Conservation (phyloP, 2,888 invertebrate species). For the Agrotis segetum region DNA sequence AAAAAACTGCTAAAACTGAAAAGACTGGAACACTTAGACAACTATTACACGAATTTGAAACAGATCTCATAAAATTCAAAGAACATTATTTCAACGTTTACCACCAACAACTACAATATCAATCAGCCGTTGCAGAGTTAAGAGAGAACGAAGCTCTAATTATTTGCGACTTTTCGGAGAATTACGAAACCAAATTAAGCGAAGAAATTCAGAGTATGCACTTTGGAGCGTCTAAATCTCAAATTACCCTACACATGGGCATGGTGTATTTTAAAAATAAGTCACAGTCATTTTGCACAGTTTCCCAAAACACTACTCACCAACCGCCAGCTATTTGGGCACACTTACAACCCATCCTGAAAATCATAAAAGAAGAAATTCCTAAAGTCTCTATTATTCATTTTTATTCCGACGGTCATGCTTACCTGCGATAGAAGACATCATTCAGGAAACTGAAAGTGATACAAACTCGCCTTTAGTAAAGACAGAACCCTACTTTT, state of each 20-base stretch:
- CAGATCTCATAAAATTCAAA: not conserved
- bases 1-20: constrained; percentile 2
- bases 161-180: constrained; percentile 19
- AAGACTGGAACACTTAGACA: constrained; percentile 1
- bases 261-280: no score
- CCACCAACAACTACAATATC: constrained; percentile 1
- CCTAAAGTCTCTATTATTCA: constrained; percentile 20
- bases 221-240: constrained; percentile 35
- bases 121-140: constrained; percentile 1
- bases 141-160: constrained; percentile 3
- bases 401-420: constrained; percentile 38
- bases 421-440: constrained; percentile 18
- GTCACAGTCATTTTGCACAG: constrained; percentile 31
- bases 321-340: constrained; percentile 44
- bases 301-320: constrained; percentile 31
- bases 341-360: constrained; percentile 5
- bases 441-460: constrained; percentile 13
- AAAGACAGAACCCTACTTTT: constrained; percentile 1
- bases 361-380: constrained; percentile 4
- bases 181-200: constrained; percentile 27
- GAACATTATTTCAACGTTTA: constrained; percentile 5
- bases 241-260: no score
- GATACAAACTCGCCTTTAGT: constrained; percentile 7
- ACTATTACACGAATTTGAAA: constrained; percentile 3
- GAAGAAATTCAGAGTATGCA: constrained; percentile 39